phyloP scores from a whole-genome alignment of 2,888 invertebrate species.

The Polymixis lichenea region DNA sequence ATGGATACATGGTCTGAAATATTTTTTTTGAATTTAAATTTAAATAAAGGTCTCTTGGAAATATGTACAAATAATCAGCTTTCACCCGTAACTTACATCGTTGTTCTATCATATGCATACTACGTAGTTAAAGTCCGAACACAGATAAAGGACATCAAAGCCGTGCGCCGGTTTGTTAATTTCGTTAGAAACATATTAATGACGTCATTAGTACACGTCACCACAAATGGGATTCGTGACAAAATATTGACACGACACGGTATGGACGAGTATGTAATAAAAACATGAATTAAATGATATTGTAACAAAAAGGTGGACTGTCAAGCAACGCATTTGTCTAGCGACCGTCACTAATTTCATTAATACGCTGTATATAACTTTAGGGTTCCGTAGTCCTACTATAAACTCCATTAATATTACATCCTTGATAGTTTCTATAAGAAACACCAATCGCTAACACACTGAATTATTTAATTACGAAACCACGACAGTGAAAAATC shows the following conservation, averaged over 20 bases:
- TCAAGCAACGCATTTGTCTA: constrained; percentile 84
- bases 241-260: constrained; percentile 87
- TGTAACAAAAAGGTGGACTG: constrained; percentile 82
- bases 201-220: constrained; percentile 87
- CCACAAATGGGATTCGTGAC: constrained; percentile 87
- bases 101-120: constrained; percentile 74
- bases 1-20: too few relatives aligned
- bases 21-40: too few relatives aligned
- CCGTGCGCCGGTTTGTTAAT: constrained; percentile 80
- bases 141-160: constrained; percentile 84
- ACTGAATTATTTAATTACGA: not conserved
- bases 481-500: not conserved
- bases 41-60: not conserved
- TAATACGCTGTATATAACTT: constrained; percentile 75
- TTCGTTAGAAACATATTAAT: constrained; percentile 88
- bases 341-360: constrained; percentile 86
- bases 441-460: not conserved
- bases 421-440: constrained; percentile 1
- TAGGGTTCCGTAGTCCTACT: constrained; percentile 71
- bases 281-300: constrained; percentile 84
- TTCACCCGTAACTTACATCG: constrained; percentile 73
- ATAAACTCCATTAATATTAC: constrained; percentile 1
- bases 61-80: constrained; percentile 5
- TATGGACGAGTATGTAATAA: constrained; percentile 73
- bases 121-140: constrained; percentile 67